Evolutionary conservation across 1,140 invertebrate genomes (phyloP).

Genomic region (Ladona fulva): DNA sequence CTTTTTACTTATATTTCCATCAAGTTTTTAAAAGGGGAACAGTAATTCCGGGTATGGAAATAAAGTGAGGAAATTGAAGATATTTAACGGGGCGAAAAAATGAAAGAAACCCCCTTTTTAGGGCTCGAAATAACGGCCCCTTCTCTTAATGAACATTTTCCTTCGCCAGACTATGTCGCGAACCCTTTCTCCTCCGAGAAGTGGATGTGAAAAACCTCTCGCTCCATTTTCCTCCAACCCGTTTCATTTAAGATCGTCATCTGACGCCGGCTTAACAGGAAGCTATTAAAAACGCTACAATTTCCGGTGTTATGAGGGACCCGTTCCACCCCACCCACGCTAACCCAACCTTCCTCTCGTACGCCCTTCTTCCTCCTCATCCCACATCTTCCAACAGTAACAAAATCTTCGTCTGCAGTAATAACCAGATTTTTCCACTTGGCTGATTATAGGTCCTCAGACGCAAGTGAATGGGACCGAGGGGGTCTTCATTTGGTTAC

Average conservation of each 20-base stretch:
- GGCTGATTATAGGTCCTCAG: no score
- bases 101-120: no score
- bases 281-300: slow-evolving; percentile 10
- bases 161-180: background rate
- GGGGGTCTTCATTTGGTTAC: no score
- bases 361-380: background rate
- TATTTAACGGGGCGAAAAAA: no score
- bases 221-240: background rate
- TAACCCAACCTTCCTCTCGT: background rate
- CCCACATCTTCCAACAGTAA: background rate
- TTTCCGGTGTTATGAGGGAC: background rate
- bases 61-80: no score
- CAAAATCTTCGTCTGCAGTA: background rate
- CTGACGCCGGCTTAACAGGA: slow-evolving; percentile 6
- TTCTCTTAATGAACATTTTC: background rate
- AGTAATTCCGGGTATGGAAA: no score
- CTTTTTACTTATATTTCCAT: no score
- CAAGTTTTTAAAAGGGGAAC: no score
- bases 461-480: no score
- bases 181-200: background rate
- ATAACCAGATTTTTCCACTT: no score
- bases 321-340: background rate
- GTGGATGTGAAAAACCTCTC: background rate
- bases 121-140: background rate
- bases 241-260: slow-evolving; percentile 7